Base-by-base conservation (phyloP, 2,888 invertebrate species). In the Caenorhabditis sulstoni region DNA sequence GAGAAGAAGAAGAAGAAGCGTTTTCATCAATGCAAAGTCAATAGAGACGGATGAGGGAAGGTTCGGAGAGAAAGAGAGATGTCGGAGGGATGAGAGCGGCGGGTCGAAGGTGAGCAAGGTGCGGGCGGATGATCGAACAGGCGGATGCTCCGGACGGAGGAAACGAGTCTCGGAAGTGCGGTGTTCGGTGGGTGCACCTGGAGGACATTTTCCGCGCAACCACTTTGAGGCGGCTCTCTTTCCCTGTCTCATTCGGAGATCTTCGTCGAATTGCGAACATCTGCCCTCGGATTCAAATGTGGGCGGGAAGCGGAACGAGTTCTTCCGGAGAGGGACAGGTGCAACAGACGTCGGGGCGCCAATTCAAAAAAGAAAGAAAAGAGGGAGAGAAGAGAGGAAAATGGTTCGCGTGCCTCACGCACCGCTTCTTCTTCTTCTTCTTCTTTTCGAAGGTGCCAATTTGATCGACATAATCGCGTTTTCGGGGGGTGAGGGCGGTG, bases 1-100 rank as follows among this genome's bases (percentile, higher is more conserved):
- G 12, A 29, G 68, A 37, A 50, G 18, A 64, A 64, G 50, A 20
- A 61, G 58, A 64, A 53, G 50, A 55, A 45, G 55, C 47, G 44
- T 57, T 76, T 68, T 76, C 67, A 67, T 76, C 76, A 67, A 76
- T 68, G 64, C 58, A 76, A 76, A 76, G 68, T 68, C 76, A 76
- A 76, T 59, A 74, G 73, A 67, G 68, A 50, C 29, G 50, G 44
- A 57, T 49, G 64, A 64, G 50, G 29, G 18, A 18, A n/a, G 23
- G 66, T 37, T 37, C 29, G 29, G 35, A 44, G 45, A 47, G 45
- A 49, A 16, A 12, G 47, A 49, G n/a, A n/a, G n/a, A n/a, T n/a
- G n/a, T 14, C 37, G 29, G 47, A 37, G 59, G 23, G 47, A 18
- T n/a, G 37, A 49, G 45, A 62, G 9, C 18, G 14, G 64, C 44